Base-by-base conservation (phyloP, 1,140 invertebrate genomes). In the Laodelphax striatellus region DNA sequence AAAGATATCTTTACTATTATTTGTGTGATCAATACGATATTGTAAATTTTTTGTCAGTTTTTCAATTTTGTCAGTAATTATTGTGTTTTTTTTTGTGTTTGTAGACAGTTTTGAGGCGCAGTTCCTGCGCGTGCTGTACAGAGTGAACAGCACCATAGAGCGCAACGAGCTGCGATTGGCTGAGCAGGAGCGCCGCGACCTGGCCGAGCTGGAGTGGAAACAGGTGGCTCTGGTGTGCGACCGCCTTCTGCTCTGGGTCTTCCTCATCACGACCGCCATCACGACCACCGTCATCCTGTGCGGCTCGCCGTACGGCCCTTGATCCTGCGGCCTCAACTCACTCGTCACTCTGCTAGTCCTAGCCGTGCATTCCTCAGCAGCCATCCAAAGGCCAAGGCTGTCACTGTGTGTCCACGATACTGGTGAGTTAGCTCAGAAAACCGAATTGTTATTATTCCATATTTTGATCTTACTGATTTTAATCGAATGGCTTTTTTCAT, bases 191-290 rank as follows among this genome's bases (percentile, higher is more conserved):
- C 70, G 78, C 38, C 72, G 80, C 42, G 85, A 89, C 63, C 71
- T 79, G 53, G 79, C 81, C 55, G 81, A 84, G 64, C 70, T 83
- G 16, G 86, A 89, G 70, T 90, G 87, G 87, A 86, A 88, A 69
- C 84, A 88, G 69, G 79, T 88, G 31, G 86, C 87, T 0, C 72
- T 88, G n/a, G 83, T 88, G 3, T 74, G 80, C 60, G 81, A 83
- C 71, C 73, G 87, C 10, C 74, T 84, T 43, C 73, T 89, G 0
- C 75, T 89, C 13, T 77, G 82, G 64, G 70, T 84, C 19, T 90
- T 90, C 68, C 74, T 86, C 54, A 69, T 86, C 17, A 79, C 80
- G 16, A 87, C 83, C 0, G 75, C 78, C 19, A 75, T 84, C 42
- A 80, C 80, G 2, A 82, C 82, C 8, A 77, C 82, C 0, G 76